These are phyloP conservation scores for Yponomeuta malinellus DNA, from an alignment of 2,888 invertebrate species.

Conservation along the genomic window DNA sequence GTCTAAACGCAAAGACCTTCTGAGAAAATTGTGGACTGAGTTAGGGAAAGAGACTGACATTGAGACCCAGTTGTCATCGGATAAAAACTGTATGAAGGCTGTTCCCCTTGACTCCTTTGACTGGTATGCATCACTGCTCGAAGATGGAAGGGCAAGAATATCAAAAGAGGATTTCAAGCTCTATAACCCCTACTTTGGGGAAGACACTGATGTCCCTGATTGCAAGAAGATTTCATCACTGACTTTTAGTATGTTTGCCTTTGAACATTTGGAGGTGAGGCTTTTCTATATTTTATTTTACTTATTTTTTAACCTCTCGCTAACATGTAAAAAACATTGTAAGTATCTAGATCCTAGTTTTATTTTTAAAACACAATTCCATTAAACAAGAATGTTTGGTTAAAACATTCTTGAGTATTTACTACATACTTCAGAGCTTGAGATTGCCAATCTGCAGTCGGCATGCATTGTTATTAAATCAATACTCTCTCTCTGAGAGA, in stretches of 20 bases:
- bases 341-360: too few relatives aligned
- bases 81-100: constrained; percentile 80
- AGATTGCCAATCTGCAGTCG: too few relatives aligned
- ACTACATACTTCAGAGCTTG: too few relatives aligned
- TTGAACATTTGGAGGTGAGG: constrained; percentile 77
- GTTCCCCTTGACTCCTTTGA: constrained; percentile 80
- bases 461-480: too few relatives aligned
- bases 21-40: constrained; percentile 77
- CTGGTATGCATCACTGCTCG: constrained; percentile 78
- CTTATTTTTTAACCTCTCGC: too few relatives aligned
- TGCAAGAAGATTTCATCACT: constrained; percentile 77
- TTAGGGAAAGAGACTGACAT: constrained; percentile 78
- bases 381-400: too few relatives aligned
- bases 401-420: too few relatives aligned
- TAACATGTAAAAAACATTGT: too few relatives aligned
- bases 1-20: constrained; percentile 75
- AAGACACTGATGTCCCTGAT: constrained; percentile 70
- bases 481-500: too few relatives aligned
- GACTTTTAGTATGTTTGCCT: constrained; percentile 78
- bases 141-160: constrained; percentile 71
- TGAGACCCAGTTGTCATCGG: constrained; percentile 74
- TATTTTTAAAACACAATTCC: too few relatives aligned
- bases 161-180: constrained; percentile 45
- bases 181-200: constrained; percentile 32
- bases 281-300: neutral